Conservation (phyloP, 2,888 invertebrate species). For the Dicycla oo region DNA sequence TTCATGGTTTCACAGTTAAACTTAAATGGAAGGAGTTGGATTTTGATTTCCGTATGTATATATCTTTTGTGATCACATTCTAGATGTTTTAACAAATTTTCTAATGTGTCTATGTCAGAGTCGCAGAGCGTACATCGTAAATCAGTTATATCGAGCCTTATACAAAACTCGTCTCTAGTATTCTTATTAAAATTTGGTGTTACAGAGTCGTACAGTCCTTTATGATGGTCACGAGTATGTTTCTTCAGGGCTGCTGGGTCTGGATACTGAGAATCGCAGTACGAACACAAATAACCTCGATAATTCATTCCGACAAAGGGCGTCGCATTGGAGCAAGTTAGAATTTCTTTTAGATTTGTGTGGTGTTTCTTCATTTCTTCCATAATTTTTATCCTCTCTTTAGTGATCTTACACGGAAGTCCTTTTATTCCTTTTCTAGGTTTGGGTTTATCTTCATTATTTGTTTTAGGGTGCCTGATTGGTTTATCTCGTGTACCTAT, state of each 20-base stretch:
- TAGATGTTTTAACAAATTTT: slow-evolving; percentile 48
- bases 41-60: slow-evolving; percentile 70
- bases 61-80: slow-evolving; percentile 63
- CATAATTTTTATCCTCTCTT: not conserved
- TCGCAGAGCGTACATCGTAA: slow-evolving; percentile 37
- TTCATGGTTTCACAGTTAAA: slow-evolving; percentile 53
- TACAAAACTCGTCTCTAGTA: not conserved
- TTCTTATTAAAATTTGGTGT: slow-evolving; percentile 63
- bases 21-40: slow-evolving; percentile 72
- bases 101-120: slow-evolving; percentile 27
- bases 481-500: slow-evolving; percentile 36
- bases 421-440: not conserved
- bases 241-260: slow-evolving; percentile 68
- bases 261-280: slow-evolving; percentile 65
- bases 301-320: slow-evolving; percentile 66
- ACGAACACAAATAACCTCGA: slow-evolving; percentile 70
- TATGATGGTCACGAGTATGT: slow-evolving; percentile 66
- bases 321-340: slow-evolving; percentile 69
- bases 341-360: slow-evolving; percentile 38
- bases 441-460: not conserved
- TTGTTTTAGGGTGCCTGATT: not conserved
- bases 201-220: slow-evolving; percentile 4
- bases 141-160: slow-evolving; percentile 32
- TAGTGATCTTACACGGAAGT: not conserved
- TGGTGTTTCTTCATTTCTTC: slow-evolving; percentile 27